Evolutionary conservation across 2,113 vertebrate genomes (phyloP).

Genomic region (Oriolus oriolus): DNA sequence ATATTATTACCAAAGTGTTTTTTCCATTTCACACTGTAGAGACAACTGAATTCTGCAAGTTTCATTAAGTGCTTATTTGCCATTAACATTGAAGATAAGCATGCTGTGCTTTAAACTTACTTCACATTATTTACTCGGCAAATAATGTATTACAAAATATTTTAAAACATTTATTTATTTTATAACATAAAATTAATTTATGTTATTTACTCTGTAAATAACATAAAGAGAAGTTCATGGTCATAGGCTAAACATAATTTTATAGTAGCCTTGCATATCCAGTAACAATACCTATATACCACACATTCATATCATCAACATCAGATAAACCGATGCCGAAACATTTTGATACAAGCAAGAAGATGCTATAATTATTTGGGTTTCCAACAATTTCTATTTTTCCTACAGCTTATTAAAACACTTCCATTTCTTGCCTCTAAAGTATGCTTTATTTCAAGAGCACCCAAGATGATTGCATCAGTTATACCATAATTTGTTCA

Average conservation of each 20-base stretch:
- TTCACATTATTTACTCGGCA: background rate
- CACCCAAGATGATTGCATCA: background rate
- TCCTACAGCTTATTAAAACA: background rate
- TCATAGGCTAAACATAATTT: background rate
- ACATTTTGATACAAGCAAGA: background rate
- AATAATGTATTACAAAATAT: background rate
- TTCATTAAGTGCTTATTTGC: background rate
- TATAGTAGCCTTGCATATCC: background rate
- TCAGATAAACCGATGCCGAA: rapidly evolving
- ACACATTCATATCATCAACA: background rate
- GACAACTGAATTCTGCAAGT: background rate
- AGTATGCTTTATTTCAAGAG: background rate
- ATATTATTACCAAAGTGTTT: background rate
- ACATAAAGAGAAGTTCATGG: background rate
- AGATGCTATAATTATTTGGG: background rate
- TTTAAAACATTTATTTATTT: background rate
- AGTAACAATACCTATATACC: background rate
- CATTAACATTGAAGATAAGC: background rate
- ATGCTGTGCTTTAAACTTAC: background rate
- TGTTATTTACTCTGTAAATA: background rate
- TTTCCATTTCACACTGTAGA: background rate
- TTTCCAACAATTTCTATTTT: background rate
- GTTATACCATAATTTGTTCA: background rate
- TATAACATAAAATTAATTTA: background rate
- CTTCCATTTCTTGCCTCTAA: background rate